phyloP scores from a whole-genome alignment of 1,140 invertebrate species.

The Nymphalis io region DNA sequence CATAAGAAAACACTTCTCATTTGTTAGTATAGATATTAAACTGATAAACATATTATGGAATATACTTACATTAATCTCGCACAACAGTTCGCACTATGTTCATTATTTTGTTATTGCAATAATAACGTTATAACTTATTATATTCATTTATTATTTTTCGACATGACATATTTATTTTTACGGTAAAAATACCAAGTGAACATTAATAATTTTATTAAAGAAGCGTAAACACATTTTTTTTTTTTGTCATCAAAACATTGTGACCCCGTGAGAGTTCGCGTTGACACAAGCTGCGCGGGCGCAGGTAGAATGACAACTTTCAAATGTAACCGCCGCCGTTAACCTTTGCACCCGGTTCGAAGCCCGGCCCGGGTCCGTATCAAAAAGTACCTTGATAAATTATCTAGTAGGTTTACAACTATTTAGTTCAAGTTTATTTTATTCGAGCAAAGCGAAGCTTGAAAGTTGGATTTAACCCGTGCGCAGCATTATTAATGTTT shows the following conservation, averaged over 20 bases:
- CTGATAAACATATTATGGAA: too few relatives aligned
- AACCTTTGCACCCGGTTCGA: conserved; percentile 24
- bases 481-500: background rate
- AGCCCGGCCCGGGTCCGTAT: conserved; percentile 9
- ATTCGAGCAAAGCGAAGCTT: background rate
- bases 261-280: conserved; percentile 9
- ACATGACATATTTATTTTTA: background rate
- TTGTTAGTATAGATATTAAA: too few relatives aligned
- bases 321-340: conserved; percentile 24
- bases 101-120: background rate
- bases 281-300: background rate
- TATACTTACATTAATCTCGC: too few relatives aligned
- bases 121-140: background rate
- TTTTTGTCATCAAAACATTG: conserved; percentile 5
- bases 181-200: background rate
- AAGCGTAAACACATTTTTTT: conserved; percentile 5
- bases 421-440: background rate
- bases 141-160: background rate
- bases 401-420: background rate
- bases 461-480: background rate
- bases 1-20: too few relatives aligned
- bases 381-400: conserved; percentile 20
- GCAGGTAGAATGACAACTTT: conserved; percentile 26
- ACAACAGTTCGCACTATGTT: too few relatives aligned
- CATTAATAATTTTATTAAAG: background rate